Evolutionary conservation across 1,140 invertebrate species (phyloP).

Genomic region (Acromyrmex charruanus): DNA sequence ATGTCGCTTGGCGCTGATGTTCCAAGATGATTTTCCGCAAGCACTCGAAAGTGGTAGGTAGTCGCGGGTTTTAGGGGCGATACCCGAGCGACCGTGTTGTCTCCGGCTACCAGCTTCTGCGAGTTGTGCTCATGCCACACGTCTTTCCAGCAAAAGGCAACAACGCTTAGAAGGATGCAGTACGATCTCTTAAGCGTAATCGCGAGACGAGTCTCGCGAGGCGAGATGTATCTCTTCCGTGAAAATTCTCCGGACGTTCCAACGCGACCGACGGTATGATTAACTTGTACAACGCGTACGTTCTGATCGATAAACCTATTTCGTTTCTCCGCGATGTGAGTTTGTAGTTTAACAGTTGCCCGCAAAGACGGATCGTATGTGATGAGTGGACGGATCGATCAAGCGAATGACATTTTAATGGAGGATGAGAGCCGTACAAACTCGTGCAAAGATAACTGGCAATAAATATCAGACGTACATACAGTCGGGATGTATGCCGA

Average conservation of each 20-base stretch:
- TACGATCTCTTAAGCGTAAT: slow-evolving; percentile 57
- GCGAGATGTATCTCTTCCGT: not conserved
- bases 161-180: slow-evolving; percentile 73
- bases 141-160: slow-evolving; percentile 83
- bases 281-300: not conserved
- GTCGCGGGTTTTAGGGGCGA: slow-evolving; percentile 89
- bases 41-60: slow-evolving; percentile 89
- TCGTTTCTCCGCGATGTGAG: slow-evolving; percentile 7
- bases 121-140: slow-evolving; percentile 88
- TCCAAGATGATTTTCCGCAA: slow-evolving; percentile 90
- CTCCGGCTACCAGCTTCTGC: slow-evolving; percentile 87
- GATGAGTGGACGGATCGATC: slow-evolving; percentile 53
- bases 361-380: slow-evolving; percentile 35
- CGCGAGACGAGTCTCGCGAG: slow-evolving; percentile 55
- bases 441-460: not conserved
- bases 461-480: slow-evolving; percentile 36
- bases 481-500: not conserved
- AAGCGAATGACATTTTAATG: slow-evolving; percentile 47
- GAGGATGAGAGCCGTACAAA: slow-evolving; percentile 15
- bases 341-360: slow-evolving; percentile 25
- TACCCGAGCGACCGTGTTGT: slow-evolving; percentile 87
- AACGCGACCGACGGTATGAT: slow-evolving; percentile 8
- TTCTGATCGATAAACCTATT: slow-evolving; percentile 14
- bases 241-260: slow-evolving; percentile 15
- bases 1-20: slow-evolving; percentile 89